Percentiles rank a stretch among this genome's conserved stretches.
Conservation (phyloP, 2,888 invertebrate genomes). For the Ormia ochracea region DNA sequence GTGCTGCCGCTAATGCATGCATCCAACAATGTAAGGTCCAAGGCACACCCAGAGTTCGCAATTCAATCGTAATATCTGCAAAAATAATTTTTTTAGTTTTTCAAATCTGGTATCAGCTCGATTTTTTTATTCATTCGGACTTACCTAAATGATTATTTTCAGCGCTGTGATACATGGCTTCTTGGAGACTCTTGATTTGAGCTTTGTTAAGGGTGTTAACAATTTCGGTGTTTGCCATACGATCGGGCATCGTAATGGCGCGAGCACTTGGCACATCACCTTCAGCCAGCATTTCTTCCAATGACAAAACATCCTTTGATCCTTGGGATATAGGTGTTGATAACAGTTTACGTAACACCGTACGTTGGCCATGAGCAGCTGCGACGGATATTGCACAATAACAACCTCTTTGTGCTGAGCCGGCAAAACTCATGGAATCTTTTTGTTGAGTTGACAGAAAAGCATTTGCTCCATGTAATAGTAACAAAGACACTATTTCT, state of each 20-base stretch:
- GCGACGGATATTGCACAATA: slow-evolving; percentile 93
- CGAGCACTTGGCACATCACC: slow-evolving; percentile 78
- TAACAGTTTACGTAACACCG: slow-evolving; percentile 86
- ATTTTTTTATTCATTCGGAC: slow-evolving; percentile 21
- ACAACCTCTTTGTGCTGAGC: slow-evolving; percentile 90
- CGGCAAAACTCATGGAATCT: slow-evolving; percentile 90
- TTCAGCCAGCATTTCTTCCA: slow-evolving; percentile 94
- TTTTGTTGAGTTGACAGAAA: slow-evolving; percentile 90
- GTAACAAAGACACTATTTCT: slow-evolving; percentile 86
- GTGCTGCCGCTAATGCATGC: slow-evolving; percentile 90
- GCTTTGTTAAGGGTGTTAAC: slow-evolving; percentile 82
- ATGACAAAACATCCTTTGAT: slow-evolving; percentile 86
- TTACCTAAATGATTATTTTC: slow-evolving; percentile 91
- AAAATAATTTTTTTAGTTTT: slow-evolving; percentile 13
- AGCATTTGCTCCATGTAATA: slow-evolving; percentile 91
- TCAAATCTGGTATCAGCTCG: neutral
- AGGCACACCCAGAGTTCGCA: slow-evolving; percentile 89
- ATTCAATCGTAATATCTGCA: slow-evolving; percentile 90
- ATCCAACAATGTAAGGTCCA: slow-evolving; percentile 97
- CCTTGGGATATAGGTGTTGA: slow-evolving; percentile 83
- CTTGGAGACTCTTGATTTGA: slow-evolving; percentile 90
- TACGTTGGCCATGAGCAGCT: slow-evolving; percentile 90
- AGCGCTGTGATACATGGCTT: slow-evolving; percentile 95
- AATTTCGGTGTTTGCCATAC: slow-evolving; percentile 49
- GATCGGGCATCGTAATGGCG: slow-evolving; percentile 70